Percentiles rank a stretch among this genome's conserved stretches.
phyloP scores from a whole-genome alignment of 2,888 invertebrate genomes.

The Abrostola triplasia region DNA sequence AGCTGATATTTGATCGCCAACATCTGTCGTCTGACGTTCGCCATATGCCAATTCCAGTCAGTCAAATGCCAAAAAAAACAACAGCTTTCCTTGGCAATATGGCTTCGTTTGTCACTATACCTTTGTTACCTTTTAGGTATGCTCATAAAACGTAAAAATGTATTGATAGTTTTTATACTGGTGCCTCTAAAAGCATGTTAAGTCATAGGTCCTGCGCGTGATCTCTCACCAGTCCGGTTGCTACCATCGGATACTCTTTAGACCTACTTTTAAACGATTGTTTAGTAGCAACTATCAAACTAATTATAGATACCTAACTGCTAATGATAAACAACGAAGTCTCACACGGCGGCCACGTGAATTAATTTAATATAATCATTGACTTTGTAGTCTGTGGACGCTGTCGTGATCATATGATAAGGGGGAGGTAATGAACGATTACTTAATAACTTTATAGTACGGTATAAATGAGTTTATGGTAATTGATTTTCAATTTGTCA shows the following conservation, averaged over 20 bases:
- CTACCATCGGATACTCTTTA: too few relatives aligned
- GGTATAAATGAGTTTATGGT: neutral
- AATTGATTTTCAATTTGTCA: neutral
- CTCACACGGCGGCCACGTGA: conserved; percentile 7
- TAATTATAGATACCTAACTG: too few relatives aligned
- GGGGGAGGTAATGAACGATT: conserved; percentile 13
- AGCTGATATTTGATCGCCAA: conserved; percentile 1
- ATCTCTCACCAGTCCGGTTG: too few relatives aligned
- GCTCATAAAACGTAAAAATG: neutral
- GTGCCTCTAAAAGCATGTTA: too few relatives aligned
- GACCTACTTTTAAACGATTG: neutral
- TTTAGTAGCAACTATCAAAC: too few relatives aligned
- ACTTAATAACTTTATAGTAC: neutral
- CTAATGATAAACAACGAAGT: neutral
- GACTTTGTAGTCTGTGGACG: neutral
- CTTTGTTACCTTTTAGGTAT: neutral
- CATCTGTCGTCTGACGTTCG: neutral
- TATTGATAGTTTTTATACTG: too few relatives aligned
- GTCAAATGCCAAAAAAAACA: neutral
- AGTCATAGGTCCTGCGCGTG: too few relatives aligned
- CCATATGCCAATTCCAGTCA: conserved; percentile 2
- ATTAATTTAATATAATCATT: neutral
- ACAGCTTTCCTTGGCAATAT: neutral
- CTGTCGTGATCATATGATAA: conserved; percentile 5
- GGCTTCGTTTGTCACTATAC: neutral